These are phyloP conservation scores for Delia radicum DNA, from an alignment of 1,140 invertebrate species.

Conservation along the genomic window DNA sequence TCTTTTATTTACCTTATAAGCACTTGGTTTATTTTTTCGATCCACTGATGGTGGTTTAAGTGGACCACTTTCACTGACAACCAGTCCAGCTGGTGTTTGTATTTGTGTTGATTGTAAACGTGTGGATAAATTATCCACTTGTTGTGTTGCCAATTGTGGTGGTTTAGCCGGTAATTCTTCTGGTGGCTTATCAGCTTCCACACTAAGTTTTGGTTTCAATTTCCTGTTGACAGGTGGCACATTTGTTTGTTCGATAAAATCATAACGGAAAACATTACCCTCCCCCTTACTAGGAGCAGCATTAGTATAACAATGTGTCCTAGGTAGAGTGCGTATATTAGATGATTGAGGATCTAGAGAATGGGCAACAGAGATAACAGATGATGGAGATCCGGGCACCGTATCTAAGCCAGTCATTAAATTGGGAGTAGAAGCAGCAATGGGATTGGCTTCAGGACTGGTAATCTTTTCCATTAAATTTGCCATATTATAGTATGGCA, in stretches of 20 bases:
- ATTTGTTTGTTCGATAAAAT: conserved; percentile 57
- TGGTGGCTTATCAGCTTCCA: conserved; percentile 61
- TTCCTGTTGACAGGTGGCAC: conserved; percentile 76
- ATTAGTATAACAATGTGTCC: conserved; percentile 72
- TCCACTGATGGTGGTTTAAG: conserved; percentile 44
- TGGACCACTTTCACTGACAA: conserved; percentile 37
- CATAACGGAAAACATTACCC: conserved; percentile 62
- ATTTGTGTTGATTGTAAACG: conserved; percentile 41
- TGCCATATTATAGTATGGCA: conserved; percentile 53
- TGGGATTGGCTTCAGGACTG: conserved; percentile 44
- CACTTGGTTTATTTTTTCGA: conserved; percentile 50
- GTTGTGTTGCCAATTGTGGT: conserved; percentile 20
- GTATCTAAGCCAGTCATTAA: conserved; percentile 38
- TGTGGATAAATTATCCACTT: conserved; percentile 38
- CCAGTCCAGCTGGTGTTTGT: conserved; percentile 43
- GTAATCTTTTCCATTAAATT: conserved; percentile 44
- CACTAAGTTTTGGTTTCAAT: conserved; percentile 71
- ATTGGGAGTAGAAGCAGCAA: conserved; percentile 50
- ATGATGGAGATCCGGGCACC: conserved; percentile 21
- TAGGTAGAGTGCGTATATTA: conserved; percentile 36
- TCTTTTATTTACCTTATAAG: conserved; percentile 39
- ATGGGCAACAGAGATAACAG: background rate
- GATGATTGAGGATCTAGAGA: conserved; percentile 15
- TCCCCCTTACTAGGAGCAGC: conserved; percentile 64
- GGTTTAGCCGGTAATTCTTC: conserved; percentile 46